phyloP scores from a whole-genome alignment of 53 echinoderm and acorn worm genomes.

The Mesocentrotus franciscanus region DNA sequence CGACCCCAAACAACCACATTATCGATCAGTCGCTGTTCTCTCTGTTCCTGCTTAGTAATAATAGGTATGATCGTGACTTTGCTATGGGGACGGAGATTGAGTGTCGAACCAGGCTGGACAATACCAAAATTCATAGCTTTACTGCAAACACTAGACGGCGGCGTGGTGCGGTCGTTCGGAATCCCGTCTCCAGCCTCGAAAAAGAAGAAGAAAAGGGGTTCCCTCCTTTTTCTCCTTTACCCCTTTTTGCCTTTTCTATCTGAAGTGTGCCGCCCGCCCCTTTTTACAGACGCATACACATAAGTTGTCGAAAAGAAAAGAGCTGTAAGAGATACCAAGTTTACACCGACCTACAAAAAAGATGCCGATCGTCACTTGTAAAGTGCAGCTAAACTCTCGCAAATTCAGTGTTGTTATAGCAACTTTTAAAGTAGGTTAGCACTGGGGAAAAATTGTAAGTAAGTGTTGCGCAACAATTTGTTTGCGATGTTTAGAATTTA shows the following conservation, averaged over 20 bases:
- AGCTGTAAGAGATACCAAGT: constrained; percentile 30
- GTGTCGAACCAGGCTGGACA: constrained; percentile 21
- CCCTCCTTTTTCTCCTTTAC: neutral
- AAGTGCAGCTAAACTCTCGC: constrained; percentile 52
- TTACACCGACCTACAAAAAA: constrained; percentile 38
- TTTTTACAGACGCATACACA: neutral
- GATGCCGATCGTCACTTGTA: constrained; percentile 6
- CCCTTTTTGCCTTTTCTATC: neutral
- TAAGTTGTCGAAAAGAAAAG: constrained; percentile 4
- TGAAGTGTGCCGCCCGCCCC: constrained; percentile 26
- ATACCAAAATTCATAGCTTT: constrained; percentile 45
- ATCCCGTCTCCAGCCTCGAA: constrained; percentile 12
- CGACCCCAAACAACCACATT: constrained; percentile 17
- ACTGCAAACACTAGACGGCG: constrained; percentile 46
- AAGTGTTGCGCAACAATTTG: neutral
- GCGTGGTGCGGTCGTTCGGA: constrained; percentile 38
- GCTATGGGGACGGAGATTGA: constrained; percentile 55
- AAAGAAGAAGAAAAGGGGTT: constrained; percentile 1
- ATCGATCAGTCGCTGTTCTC: constrained; percentile 10
- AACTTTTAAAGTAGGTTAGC: neutral
- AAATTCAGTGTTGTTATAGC: neutral
- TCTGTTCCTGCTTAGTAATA: neutral
- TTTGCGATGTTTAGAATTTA: neutral
- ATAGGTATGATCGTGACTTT: constrained; percentile 54
- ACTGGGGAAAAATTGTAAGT: neutral